Evolutionary conservation across 2,113 vertebrate species (phyloP).

Genomic region (Mormyrus lacerda): DNA sequence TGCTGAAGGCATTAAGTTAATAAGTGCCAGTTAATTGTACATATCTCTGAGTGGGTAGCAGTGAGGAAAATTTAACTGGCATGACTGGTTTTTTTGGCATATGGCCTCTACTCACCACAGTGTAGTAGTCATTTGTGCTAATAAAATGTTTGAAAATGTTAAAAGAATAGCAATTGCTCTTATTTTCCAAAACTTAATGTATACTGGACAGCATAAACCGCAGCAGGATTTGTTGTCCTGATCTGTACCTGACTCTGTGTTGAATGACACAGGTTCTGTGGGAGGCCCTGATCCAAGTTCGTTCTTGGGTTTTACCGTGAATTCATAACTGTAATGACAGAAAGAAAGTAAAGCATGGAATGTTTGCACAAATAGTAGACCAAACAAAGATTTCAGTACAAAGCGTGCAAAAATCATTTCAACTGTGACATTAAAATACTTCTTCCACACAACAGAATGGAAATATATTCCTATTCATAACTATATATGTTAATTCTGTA

Average conservation of each 20-base stretch:
- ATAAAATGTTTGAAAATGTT: neutral
- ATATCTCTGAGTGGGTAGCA: conserved; percentile 18
- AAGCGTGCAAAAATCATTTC: neutral
- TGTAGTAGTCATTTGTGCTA: neutral
- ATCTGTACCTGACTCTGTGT: conserved; percentile 83
- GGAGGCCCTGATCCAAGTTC: conserved; percentile 76
- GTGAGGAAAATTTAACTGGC: conserved; percentile 2
- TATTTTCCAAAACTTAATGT: neutral
- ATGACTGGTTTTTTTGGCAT: conserved; percentile 2
- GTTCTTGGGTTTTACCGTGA: conserved; percentile 84
- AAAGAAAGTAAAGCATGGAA: conserved; percentile 19
- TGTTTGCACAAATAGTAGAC: neutral
- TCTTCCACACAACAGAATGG: conserved; percentile 9
- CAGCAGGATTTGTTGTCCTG: neutral
- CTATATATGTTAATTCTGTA: neutral
- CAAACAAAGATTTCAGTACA: neutral
- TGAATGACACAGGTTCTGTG: conserved; percentile 78
- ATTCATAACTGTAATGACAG: conserved; percentile 73
- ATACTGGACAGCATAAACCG: neutral
- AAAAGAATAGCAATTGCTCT: neutral
- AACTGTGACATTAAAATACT: conserved; percentile 19
- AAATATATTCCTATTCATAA: conserved; percentile 14
- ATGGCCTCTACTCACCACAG: neutral
- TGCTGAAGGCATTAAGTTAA: conserved; percentile 36
- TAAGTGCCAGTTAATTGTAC: conserved; percentile 25